Evolutionary conservation across 2,113 vertebrate species (phyloP), one percentile per base, ranked within the genome.

Genomic region (Nycticebus coucang): DNA sequence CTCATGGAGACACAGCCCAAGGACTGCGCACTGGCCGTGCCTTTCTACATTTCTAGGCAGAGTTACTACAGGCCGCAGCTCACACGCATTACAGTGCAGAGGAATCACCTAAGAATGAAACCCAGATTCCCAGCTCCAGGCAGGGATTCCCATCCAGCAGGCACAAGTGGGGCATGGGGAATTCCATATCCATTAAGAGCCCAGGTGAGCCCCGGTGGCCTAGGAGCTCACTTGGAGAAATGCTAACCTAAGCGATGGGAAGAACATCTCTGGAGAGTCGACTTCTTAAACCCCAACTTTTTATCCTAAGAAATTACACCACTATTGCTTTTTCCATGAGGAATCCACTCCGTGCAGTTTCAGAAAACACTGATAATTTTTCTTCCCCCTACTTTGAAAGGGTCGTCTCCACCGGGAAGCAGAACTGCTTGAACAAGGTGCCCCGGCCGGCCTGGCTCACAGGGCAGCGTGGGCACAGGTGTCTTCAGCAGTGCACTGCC

Each of bases 101-200:
- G 37, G 72, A 93, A 82, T 71, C 37, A 80, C 72, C 50, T 12
- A 28, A 95, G 19, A 80, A 68, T 82, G 55, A 60, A 85, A 84
- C 41, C 75, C 90, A 74, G 57, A 69, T 69, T 66, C 30, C 55
- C 28, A 21, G 21, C 2, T 87, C 30, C 33, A 24, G 62, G 59
- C 33, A 71, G 88, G 62, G 71, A 85, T 78, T 82, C 60, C 78
- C 74, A 92, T 22, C 84, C 79, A 24, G 21, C 53, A 19, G 7
- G 28, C 28, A 50, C 2, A 24, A 92, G 26, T 21, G 45, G 33
- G 30, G 26, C 26, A 75, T 1, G 28, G 55, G 50, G 53, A 53
- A 28, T 57, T 57, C 1, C 19, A 22, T 12, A 13, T 60, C 78
- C 30, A 88, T 59, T 66, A 71, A 90, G 59, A 90, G 41, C 7